phyloP scores from a whole-genome alignment of 2,113 vertebrate genomes.

The Hepsetus odoe region DNA sequence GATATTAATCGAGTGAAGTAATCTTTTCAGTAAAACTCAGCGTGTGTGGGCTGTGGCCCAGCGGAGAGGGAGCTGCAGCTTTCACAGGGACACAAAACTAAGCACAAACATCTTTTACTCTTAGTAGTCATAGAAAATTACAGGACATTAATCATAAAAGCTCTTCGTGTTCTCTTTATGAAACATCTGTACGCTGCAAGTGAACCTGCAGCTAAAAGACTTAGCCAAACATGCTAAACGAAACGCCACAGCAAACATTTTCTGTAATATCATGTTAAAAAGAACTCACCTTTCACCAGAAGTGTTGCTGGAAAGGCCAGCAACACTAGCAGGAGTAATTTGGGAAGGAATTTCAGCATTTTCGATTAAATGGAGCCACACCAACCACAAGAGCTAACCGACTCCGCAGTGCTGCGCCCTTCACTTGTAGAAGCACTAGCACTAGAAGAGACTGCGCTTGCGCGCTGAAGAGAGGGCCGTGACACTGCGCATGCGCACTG shows the following conservation, averaged over 20 bases:
- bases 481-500: constrained; percentile 31
- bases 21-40: background rate
- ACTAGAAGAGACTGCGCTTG: constrained; percentile 1
- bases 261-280: no score
- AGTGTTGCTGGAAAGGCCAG: constrained; percentile 12
- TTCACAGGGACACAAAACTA: no score
- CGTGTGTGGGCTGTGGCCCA: background rate
- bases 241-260: background rate
- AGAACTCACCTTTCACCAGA: constrained; percentile 24
- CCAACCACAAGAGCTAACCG: background rate
- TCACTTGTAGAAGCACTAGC: background rate
- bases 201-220: no score
- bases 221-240: background rate
- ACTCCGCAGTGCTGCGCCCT: background rate
- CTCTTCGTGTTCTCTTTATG: no score
- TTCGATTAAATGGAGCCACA: background rate
- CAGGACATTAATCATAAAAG: no score
- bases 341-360: constrained; percentile 29
- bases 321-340: constrained; percentile 18
- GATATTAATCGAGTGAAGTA: no score
- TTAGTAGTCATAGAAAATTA: no score
- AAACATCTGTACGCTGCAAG: no score
- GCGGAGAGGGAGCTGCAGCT: background rate
- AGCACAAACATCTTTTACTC: no score
- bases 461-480: background rate